Evolutionary conservation across 2,888 invertebrate species (phyloP).

Genomic region (Ypsolopha scabrella): DNA sequence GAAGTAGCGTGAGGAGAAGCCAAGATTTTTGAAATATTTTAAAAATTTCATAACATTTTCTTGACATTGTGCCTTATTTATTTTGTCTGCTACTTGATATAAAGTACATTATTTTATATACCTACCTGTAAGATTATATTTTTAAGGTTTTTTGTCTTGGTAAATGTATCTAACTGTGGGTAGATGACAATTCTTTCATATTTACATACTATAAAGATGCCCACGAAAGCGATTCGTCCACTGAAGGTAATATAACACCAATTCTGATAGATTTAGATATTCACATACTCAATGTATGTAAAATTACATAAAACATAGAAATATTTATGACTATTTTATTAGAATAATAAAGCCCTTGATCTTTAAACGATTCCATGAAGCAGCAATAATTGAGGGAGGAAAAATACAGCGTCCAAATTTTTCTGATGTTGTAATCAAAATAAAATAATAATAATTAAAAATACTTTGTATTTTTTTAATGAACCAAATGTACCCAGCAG

Average conservation of each 20-base stretch:
- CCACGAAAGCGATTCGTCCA: conserved; percentile 60
- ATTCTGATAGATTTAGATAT: conserved; percentile 33
- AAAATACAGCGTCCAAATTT: too few relatives aligned
- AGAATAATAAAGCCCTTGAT: neutral
- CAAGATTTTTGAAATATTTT: neutral
- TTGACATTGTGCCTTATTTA: neutral
- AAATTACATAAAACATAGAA: too few relatives aligned
- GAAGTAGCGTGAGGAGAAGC: neutral
- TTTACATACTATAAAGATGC: conserved; percentile 21
- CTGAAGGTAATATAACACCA: conserved; percentile 65
- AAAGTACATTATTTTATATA: neutral
- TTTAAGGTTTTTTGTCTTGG: neutral
- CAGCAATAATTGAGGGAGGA: too few relatives aligned
- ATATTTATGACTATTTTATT: conserved; percentile 9
- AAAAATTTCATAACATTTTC: neutral
- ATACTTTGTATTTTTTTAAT: too few relatives aligned
- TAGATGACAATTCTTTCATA: conserved; percentile 4
- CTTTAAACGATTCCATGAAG: neutral
- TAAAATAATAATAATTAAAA: too few relatives aligned
- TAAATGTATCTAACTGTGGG: neutral
- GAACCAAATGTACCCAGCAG: too few relatives aligned
- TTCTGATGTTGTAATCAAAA: too few relatives aligned
- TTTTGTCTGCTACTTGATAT: neutral
- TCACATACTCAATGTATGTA: conserved; percentile 15
- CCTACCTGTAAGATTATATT: neutral